Evolutionary conservation across 2,113 vertebrate genomes (phyloP).

Genomic region (Trochalopteron elliotii): DNA sequence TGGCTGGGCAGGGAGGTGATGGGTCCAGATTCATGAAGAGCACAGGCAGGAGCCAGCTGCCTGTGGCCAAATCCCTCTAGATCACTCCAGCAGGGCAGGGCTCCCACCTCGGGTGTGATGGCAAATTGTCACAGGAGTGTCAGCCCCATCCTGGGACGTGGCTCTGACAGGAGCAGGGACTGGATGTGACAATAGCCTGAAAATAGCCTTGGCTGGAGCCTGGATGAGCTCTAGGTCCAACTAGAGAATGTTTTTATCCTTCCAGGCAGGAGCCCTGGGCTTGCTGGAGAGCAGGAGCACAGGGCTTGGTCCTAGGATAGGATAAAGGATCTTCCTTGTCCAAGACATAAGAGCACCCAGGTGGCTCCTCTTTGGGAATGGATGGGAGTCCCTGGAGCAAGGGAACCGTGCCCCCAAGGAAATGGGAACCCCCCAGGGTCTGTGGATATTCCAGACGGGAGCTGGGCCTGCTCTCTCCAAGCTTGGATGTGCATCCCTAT

Average conservation of each 20-base stretch:
- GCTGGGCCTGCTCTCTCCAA: neutral
- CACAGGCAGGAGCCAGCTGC: neutral
- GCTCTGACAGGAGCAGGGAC: neutral
- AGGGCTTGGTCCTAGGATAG: fast-evolving
- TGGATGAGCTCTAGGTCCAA: neutral
- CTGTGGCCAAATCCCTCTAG: neutral
- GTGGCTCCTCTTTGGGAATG: neutral
- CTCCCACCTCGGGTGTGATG: fast-evolving
- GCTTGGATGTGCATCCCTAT: neutral
- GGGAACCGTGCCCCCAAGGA: neutral
- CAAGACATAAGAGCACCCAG: fast-evolving
- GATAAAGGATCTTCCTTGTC: too few species aligned
- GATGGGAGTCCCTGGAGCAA: neutral
- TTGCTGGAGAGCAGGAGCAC: neutral
- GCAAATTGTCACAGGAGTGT: fast-evolving
- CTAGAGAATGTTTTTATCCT: neutral
- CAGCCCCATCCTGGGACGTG: fast-evolving
- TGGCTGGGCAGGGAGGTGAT: neutral
- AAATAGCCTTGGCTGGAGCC: neutral
- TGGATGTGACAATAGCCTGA: neutral
- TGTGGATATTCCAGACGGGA: fast-evolving
- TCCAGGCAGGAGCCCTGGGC: neutral
- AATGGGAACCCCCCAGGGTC: neutral
- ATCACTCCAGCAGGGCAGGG: fast-evolving
- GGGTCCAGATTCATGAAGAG: constrained; percentile 19